Base-by-base conservation (phyloP, 1,140 invertebrate species). In the Drosophila parvula region DNA sequence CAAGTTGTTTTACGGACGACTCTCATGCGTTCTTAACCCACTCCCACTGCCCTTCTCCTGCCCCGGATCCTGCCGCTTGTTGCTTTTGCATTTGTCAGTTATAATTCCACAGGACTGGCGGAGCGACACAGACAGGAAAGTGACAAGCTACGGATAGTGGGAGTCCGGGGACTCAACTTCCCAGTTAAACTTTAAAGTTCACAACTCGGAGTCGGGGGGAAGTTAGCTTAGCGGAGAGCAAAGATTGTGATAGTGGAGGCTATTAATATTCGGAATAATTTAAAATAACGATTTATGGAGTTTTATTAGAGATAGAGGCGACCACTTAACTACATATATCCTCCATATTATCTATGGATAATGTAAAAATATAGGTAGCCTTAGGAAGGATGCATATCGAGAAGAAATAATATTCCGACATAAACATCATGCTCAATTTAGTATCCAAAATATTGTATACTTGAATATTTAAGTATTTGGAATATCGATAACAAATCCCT, bases 1-100 rank as follows among this genome's bases (percentile, higher is more conserved):
- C 64, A 81, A 86, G 78, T 79, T 65, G 51, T 62, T 74, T 61
- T 68, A 80, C 74, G 51, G 30, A 41, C 51, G 68, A 78, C 53
- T 43, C 58, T 69, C 60, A 40, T 55, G 62, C 40, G 48, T 56
- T 69, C 47, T 40, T 50, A 32, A 34, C 58, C 32, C 44, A 60
- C 60, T 36, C 34, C 28, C 41, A 14, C n/a, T 10, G 16, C 44
- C 44, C 5, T 7, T 8, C 4, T 10, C 14, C 27, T 27, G n/a
- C 28, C 30, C 7, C 34, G 48, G 16, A 51, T 10, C n/a, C 51
- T 38, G 18, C 30, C 30, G 18, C 36, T 36, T 43, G 48, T 48
- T 64, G 45, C 58, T 73, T 22, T 64, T 62, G 57, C 61, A 61
- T 56, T 74, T 84, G 75, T 69, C 78, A 62, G 69, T 77, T 88